Conservation (phyloP, 2,113 vertebrate genomes). For the Lota lota region DNA sequence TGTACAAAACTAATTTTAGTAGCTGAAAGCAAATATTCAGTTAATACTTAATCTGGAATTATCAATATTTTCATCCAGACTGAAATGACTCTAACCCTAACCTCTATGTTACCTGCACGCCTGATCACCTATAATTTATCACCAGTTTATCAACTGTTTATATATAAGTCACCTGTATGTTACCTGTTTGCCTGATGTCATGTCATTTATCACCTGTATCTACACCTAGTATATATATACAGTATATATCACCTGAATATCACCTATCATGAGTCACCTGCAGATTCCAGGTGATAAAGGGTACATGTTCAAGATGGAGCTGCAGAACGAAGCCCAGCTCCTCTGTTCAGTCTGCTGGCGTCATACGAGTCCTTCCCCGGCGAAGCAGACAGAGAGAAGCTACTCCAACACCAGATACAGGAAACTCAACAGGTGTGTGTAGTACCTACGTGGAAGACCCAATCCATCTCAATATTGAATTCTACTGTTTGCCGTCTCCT, state of each 20-base stretch:
- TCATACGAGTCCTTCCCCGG: constrained; percentile 75
- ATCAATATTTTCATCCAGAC: neutral
- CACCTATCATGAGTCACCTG: constrained; percentile 10
- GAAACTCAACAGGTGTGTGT: constrained; percentile 78
- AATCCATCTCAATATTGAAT: too few relatives aligned
- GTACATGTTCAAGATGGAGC: constrained; percentile 82
- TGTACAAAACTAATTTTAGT: too few relatives aligned
- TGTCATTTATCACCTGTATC: too few relatives aligned
- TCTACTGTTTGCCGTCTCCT: too few relatives aligned
- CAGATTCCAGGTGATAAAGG: constrained; percentile 71
- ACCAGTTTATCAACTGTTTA: too few relatives aligned
- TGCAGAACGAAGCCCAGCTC: constrained; percentile 74
- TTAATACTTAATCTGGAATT: neutral
- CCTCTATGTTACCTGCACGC: too few relatives aligned
- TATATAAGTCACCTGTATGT: too few relatives aligned
- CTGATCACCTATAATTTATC: neutral
- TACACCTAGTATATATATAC: too few relatives aligned
- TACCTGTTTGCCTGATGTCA: too few relatives aligned
- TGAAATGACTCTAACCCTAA: too few relatives aligned
- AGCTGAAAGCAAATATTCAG: neutral
- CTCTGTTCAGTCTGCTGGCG: constrained; percentile 77
- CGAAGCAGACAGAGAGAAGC: constrained; percentile 73
- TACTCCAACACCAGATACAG: constrained; percentile 80
- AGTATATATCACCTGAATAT: too few relatives aligned
- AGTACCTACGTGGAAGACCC: constrained; percentile 1